These are phyloP conservation scores for Tetrao urogallus DNA, from an alignment of 2,113 vertebrate genomes.

Conservation along the genomic window DNA sequence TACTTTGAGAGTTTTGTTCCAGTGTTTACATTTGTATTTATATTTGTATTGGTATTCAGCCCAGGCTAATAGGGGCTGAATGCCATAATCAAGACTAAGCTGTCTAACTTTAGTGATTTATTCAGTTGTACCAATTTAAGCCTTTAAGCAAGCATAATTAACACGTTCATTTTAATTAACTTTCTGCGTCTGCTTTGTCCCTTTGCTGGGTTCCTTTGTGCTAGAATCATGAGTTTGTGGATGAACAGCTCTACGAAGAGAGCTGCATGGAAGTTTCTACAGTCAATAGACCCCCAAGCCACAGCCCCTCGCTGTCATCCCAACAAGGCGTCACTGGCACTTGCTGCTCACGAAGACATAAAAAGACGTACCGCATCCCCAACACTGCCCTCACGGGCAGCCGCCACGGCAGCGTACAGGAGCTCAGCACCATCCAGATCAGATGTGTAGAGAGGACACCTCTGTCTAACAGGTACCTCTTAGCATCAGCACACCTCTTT, in stretches of 20 bases:
- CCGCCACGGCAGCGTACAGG: conserved; percentile 86
- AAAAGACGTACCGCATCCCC: conserved; percentile 89
- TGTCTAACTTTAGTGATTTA: neutral
- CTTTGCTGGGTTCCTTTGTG: neutral
- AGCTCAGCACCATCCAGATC: conserved; percentile 97
- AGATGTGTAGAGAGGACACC: conserved; percentile 86
- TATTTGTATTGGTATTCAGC: conserved; percentile 25
- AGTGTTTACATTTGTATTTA: neutral
- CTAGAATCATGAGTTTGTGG: conserved; percentile 95
- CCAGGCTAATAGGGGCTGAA: conserved; percentile 33
- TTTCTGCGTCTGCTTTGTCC: neutral
- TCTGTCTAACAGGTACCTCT: conserved; percentile 86
- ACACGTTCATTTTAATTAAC: neutral
- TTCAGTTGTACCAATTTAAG: conserved; percentile 14
- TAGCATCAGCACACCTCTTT: neutral
- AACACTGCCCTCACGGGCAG: conserved; percentile 82
- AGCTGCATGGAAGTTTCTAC: conserved; percentile 88
- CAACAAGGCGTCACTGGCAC: conserved; percentile 85
- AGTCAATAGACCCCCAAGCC: conserved; percentile 83
- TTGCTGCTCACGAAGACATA: conserved; percentile 90
- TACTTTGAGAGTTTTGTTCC: neutral
- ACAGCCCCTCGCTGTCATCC: conserved; percentile 87
- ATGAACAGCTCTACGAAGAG: conserved; percentile 89
- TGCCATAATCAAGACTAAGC: conserved; percentile 28
- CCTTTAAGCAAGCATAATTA: neutral